phyloP scores from a whole-genome alignment of 2,113 vertebrate species.

The Steatornis caripensis region DNA sequence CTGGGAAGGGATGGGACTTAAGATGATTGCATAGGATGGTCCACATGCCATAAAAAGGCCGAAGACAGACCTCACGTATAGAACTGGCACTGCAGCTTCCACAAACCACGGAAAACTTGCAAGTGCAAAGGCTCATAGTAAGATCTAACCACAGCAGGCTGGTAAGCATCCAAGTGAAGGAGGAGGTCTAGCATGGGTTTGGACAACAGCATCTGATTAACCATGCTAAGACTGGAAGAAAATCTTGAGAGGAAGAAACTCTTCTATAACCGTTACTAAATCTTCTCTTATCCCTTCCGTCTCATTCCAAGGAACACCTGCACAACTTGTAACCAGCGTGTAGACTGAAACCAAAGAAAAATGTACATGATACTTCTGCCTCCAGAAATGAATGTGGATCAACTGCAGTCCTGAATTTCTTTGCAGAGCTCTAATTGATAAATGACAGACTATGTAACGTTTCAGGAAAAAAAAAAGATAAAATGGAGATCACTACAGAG shows the following conservation, averaged over 20 bases:
- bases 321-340: background rate
- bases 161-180: slow-evolving; percentile 33
- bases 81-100: background rate
- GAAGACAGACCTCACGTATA: background rate
- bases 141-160: slow-evolving; percentile 50
- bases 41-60: background rate
- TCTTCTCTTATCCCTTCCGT: background rate
- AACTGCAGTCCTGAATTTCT: background rate
- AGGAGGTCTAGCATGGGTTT: slow-evolving; percentile 8
- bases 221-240: background rate
- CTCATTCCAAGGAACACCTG: background rate
- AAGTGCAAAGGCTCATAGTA: slow-evolving; percentile 35
- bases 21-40: background rate
- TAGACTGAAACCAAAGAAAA: background rate
- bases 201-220: slow-evolving; percentile 30
- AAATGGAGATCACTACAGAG: background rate
- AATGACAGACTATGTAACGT: background rate
- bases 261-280: background rate
- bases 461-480: background rate
- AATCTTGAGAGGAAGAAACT: background rate
- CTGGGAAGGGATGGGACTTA: background rate
- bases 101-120: background rate
- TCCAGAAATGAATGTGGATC: background rate
- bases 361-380: background rate
- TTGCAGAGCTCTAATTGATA: background rate